Base-by-base conservation (phyloP, 1,140 invertebrate genomes). In the Mercenaria mercenaria region DNA sequence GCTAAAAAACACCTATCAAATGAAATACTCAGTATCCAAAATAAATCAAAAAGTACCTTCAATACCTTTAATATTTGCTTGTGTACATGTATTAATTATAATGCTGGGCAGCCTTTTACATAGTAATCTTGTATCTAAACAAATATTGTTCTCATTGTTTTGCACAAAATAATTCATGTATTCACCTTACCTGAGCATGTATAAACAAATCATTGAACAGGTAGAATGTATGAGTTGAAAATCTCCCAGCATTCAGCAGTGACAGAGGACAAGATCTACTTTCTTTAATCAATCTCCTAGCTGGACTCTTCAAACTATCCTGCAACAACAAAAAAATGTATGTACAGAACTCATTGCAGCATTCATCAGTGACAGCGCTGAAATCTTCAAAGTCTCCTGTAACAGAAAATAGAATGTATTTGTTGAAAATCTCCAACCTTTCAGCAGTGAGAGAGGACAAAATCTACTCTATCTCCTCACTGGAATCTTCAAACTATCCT, bases 331-430 rank as follows among this genome's bases (percentile, higher is more conserved):
- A n/a, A n/a, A n/a, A n/a, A n/a, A 86, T n/a, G n/a, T n/a, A 79
- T 29, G 20, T 20, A 79, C 6, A 61, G 20, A 61, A 76, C 29
- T n/a, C n/a, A n/a, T n/a, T n/a, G n/a, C n/a, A n/a, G n/a, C n/a
- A n/a, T n/a, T n/a, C n/a, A n/a, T n/a, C n/a, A n/a, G n/a, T n/a
- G n/a, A n/a, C n/a, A n/a, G n/a, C n/a, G n/a, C n/a, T n/a, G n/a
- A n/a, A n/a, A n/a, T n/a, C n/a, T n/a, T n/a, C n/a, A n/a, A n/a
- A n/a, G n/a, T n/a, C n/a, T n/a, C n/a, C n/a, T n/a, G n/a, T n/a
- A n/a, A n/a, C n/a, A n/a, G n/a, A n/a, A n/a, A n/a, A n/a, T 96
- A 91, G 92, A 99, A 98, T 96, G 97, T 97, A 95, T 98, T 97
- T 0, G 97, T 97, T 76, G 97, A 96, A 96, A 97, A 96, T 97